Evolutionary conservation across 2,113 vertebrate genomes (phyloP).

Genomic region (Tragelaphus scriptus): DNA sequence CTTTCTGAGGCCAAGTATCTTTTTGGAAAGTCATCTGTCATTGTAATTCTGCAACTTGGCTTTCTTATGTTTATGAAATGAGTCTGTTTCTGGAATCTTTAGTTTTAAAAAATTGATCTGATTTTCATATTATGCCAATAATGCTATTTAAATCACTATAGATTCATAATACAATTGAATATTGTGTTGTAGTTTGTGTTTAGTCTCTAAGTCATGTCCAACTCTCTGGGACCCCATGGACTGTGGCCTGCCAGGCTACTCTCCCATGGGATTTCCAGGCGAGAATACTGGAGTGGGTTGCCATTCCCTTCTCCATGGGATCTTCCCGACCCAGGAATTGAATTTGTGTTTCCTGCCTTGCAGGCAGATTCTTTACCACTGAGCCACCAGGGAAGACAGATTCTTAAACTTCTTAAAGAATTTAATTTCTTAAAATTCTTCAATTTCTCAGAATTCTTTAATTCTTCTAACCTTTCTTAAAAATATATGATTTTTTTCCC

Average conservation of each 20-base stretch:
- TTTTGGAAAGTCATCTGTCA: background rate
- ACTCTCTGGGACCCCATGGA: background rate
- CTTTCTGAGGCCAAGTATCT: background rate
- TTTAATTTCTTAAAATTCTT: background rate
- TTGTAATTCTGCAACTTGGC: background rate
- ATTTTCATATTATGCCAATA: background rate
- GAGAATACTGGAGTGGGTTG: background rate
- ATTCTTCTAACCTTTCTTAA: background rate
- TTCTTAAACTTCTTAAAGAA: background rate
- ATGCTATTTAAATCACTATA: background rate
- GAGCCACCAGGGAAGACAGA: background rate
- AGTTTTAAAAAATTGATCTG: background rate
- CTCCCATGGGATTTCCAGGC: background rate
- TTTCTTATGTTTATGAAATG: background rate
- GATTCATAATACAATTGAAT: background rate
- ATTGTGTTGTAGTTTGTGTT: background rate
- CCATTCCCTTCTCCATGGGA: background rate
- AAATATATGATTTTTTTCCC: background rate
- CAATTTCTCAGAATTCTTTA: background rate
- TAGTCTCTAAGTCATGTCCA: background rate
- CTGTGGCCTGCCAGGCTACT: background rate
- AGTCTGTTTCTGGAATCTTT: background rate
- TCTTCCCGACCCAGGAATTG: rapidly evolving
- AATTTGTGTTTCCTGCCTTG: background rate
- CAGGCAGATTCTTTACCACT: background rate